Evolutionary conservation across 2,113 vertebrate genomes (phyloP).

Genomic region (Urocynchramus pylzowi): DNA sequence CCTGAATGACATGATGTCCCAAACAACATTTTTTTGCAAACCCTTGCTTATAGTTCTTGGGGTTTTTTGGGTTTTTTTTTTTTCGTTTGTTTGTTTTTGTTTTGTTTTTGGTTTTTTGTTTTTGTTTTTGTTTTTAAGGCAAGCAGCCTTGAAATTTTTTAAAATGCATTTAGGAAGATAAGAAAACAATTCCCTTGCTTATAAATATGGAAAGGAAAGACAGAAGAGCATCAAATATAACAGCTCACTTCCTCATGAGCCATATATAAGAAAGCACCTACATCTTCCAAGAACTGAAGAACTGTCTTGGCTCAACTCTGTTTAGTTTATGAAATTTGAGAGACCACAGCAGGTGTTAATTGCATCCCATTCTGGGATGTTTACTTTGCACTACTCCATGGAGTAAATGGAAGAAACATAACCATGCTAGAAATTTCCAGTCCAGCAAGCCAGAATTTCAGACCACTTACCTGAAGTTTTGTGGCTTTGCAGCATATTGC

Average conservation of each 20-base stretch:
- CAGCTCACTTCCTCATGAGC: not conserved
- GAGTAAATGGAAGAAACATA: conserved; percentile 25
- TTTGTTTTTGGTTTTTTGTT: too few relatives aligned
- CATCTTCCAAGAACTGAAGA: not conserved
- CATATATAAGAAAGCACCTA: not conserved
- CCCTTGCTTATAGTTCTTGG: not conserved
- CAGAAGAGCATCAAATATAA: not conserved
- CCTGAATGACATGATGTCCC: not conserved
- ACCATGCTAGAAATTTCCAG: not conserved
- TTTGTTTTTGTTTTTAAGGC: not conserved
- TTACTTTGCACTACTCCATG: not conserved
- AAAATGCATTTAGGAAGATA: not conserved
- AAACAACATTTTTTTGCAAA: not conserved
- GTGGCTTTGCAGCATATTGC: not conserved
- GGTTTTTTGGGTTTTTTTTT: too few relatives aligned
- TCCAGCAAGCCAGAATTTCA: not conserved
- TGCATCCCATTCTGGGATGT: conserved; percentile 3
- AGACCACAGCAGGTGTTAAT: conserved; percentile 3
- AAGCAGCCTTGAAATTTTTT: not conserved
- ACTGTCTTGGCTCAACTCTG: not conserved
- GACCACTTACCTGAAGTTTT: not conserved
- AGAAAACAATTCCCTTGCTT: not conserved
- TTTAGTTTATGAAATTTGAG: conserved; percentile 16
- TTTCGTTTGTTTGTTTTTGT: too few relatives aligned
- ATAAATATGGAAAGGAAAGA: not conserved